phyloP scores from a whole-genome alignment of 1,140 invertebrate species.

The Heliconius eleuchia region DNA sequence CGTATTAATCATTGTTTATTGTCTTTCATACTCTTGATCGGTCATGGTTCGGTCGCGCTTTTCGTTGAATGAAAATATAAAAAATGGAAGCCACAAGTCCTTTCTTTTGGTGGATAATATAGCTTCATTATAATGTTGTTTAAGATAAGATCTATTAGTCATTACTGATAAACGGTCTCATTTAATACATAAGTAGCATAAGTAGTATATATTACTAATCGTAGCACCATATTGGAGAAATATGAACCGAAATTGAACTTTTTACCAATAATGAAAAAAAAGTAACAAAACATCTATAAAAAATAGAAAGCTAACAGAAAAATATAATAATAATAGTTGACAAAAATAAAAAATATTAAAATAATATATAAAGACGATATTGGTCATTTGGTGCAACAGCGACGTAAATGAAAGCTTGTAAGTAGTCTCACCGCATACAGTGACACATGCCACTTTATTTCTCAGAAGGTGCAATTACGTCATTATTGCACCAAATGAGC shows the following conservation, averaged over 20 bases:
- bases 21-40: background rate
- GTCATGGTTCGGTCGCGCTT: background rate
- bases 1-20: background rate
- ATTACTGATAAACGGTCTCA: background rate
- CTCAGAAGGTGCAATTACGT: no score
- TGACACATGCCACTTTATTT: no score
- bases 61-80: background rate
- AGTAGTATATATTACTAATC: slow-evolving; percentile 5
- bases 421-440: no score
- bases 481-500: background rate
- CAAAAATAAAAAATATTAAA: background rate
- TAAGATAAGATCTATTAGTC: background rate
- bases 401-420: no score
- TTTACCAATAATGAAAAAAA: background rate
- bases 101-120: background rate
- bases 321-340: background rate
- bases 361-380: background rate
- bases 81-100: slow-evolving; percentile 7
- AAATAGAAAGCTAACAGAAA: background rate
- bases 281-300: background rate
- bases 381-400: no score
- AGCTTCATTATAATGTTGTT: background rate
- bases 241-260: background rate
- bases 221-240: slow-evolving; percentile 10
- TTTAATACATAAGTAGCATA: slow-evolving; percentile 18